phyloP scores from a whole-genome alignment of 2,888 invertebrate genomes.

The Anoncus sp. region DNA sequence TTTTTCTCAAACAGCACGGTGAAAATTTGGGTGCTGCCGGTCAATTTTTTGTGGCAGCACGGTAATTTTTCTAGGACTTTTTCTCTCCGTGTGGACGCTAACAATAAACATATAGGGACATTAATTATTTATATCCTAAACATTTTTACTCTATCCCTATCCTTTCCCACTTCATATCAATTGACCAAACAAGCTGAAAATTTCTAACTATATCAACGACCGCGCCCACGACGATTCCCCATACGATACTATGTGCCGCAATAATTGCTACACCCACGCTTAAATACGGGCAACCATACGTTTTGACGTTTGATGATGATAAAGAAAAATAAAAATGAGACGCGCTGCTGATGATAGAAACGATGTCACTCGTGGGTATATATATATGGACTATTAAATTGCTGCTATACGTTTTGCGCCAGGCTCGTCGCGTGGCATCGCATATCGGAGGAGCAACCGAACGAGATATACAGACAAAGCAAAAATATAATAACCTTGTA shows the following conservation, averaged over 20 bases:
- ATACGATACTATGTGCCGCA: slow-evolving; percentile 4
- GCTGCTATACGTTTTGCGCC: slow-evolving; percentile 25
- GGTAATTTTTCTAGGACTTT: too few species aligned
- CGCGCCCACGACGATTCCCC: slow-evolving; percentile 32
- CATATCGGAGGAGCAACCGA: slow-evolving; percentile 18
- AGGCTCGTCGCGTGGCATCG: slow-evolving; percentile 8
- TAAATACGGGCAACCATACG: slow-evolving; percentile 35
- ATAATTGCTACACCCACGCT: slow-evolving; percentile 45
- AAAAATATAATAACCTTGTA: slow-evolving; percentile 71
- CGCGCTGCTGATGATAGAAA: slow-evolving; percentile 30
- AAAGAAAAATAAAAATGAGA: slow-evolving; percentile 26
- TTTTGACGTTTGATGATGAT: slow-evolving; percentile 27
- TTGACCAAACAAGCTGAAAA: neutral
- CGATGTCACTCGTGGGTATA: slow-evolving; percentile 8
- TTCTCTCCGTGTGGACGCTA: too few species aligned
- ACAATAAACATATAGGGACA: too few species aligned
- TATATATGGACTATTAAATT: slow-evolving; percentile 3
- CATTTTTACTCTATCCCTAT: too few species aligned
- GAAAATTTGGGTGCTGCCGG: neutral
- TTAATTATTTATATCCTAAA: too few species aligned
- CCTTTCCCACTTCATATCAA: too few species aligned
- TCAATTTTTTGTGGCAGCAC: too few species aligned
- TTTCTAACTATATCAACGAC: slow-evolving; percentile 1
- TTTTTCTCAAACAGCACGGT: too few species aligned
- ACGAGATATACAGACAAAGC: slow-evolving; percentile 34